phyloP scores from a whole-genome alignment of 2,113 vertebrate genomes.

The Zosterops pallidus region DNA sequence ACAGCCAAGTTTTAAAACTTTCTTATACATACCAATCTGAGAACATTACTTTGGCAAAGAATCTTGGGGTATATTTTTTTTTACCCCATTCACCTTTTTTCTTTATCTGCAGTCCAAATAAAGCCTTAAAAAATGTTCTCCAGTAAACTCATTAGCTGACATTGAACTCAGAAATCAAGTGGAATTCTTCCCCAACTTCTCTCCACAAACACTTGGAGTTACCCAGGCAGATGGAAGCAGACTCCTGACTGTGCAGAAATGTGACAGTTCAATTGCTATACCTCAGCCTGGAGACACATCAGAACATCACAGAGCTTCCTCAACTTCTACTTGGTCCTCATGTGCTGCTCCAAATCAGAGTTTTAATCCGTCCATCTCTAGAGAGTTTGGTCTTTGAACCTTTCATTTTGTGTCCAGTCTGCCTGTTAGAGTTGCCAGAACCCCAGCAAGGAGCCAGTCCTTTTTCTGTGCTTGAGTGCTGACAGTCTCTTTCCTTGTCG shows the following conservation, averaged over 20 bases:
- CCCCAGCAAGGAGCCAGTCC: background rate
- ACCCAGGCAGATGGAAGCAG: background rate
- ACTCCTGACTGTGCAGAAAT: background rate
- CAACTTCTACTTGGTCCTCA: background rate
- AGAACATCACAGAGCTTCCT: background rate
- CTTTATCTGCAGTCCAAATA: background rate
- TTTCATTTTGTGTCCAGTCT: background rate
- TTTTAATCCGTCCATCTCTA: background rate
- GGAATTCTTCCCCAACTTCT: background rate
- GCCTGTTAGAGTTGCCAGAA: background rate
- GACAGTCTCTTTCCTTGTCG: background rate
- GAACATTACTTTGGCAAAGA: background rate
- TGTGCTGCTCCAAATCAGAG: background rate
- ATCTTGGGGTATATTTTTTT: background rate
- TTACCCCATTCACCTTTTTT: rapidly evolving
- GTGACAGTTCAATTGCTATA: background rate
- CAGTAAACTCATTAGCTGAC: background rate
- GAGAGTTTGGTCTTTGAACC: background rate
- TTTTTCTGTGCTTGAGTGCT: background rate
- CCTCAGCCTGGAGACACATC: background rate
- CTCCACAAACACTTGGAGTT: background rate
- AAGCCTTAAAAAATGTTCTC: background rate
- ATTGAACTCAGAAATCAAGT: background rate
- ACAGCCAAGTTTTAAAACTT: background rate
- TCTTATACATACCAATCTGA: background rate